Percentiles rank a stretch among this genome's conserved stretches.
Conservation (phyloP, 2,797 vertebrate genomes). For the Chaenodraco wilsoni region DNA sequence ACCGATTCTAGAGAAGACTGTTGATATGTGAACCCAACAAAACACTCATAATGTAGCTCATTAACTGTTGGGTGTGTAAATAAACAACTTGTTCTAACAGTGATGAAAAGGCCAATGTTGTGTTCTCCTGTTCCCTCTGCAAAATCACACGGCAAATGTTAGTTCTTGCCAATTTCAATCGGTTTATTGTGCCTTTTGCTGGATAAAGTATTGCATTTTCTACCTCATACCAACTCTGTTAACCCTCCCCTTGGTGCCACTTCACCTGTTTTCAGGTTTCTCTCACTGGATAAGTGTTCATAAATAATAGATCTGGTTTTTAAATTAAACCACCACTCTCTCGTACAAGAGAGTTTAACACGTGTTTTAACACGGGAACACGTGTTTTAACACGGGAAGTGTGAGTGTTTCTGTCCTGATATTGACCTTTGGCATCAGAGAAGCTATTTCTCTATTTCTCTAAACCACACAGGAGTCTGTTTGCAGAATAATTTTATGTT, state of each 20-base stretch:
- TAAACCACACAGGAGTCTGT: neutral
- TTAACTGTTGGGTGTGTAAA: neutral
- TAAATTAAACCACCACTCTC: constrained; percentile 13
- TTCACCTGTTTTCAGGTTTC: constrained; percentile 8
- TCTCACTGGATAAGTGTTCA: neutral
- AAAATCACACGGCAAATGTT: too few relatives aligned
- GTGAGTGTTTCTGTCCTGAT: constrained; percentile 5
- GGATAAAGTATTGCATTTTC: neutral
- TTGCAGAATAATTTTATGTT: neutral
- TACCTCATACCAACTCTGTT: constrained; percentile 1
- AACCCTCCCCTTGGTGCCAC: neutral
- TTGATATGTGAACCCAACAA: too few relatives aligned
- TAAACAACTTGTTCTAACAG: neutral
- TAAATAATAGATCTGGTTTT: constrained; percentile 35
- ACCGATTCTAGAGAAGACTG: too few relatives aligned
- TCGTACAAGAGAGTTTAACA: neutral
- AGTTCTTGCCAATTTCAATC: neutral
- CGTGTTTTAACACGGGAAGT: neutral
- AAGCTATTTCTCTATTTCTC: neutral
- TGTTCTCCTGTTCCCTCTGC: too few relatives aligned
- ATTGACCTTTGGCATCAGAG: neutral
- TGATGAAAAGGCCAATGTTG: neutral
- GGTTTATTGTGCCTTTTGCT: constrained; percentile 8
- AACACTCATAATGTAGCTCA: neutral
- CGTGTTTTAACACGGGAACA: neutral